phyloP scores from a whole-genome alignment of 2,797 vertebrate genomes.

The Potorous gilbertii region DNA sequence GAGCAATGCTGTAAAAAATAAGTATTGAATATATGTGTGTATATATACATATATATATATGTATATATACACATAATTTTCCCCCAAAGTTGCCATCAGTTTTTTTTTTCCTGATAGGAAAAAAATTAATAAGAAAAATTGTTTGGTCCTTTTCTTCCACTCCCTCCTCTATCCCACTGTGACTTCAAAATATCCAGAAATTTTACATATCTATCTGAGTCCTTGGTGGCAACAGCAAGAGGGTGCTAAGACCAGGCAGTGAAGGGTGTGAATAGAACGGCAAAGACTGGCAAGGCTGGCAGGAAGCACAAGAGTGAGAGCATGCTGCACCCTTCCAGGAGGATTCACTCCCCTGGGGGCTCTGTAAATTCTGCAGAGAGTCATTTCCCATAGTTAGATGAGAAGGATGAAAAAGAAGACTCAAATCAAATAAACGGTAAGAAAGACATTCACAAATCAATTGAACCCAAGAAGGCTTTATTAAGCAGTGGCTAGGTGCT shows the following conservation, averaged over 20 bases:
- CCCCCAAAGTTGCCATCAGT: neutral
- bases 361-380: neutral
- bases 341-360: neutral
- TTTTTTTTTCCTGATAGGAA: neutral
- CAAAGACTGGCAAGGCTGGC: constrained; percentile 14
- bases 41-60: neutral
- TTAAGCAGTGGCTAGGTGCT: constrained; percentile 57
- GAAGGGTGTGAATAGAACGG: neutral
- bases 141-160: neutral
- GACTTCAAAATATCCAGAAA: neutral
- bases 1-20: constrained; percentile 22
- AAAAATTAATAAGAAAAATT: neutral
- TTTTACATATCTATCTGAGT: neutral
- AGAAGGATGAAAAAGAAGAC: constrained; percentile 32
- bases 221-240: neutral
- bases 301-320: constrained; percentile 18
- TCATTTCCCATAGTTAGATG: neutral
- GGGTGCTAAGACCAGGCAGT: neutral
- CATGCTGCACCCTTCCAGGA: neutral
- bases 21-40: neutral
- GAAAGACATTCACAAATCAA: constrained; percentile 53
- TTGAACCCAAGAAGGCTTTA: constrained; percentile 61
- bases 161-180: neutral
- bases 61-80: neutral
- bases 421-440: constrained; percentile 70